Conservation (phyloP, 92 coral and sea anemone species). For the Parazoanthus atlanticus region DNA sequence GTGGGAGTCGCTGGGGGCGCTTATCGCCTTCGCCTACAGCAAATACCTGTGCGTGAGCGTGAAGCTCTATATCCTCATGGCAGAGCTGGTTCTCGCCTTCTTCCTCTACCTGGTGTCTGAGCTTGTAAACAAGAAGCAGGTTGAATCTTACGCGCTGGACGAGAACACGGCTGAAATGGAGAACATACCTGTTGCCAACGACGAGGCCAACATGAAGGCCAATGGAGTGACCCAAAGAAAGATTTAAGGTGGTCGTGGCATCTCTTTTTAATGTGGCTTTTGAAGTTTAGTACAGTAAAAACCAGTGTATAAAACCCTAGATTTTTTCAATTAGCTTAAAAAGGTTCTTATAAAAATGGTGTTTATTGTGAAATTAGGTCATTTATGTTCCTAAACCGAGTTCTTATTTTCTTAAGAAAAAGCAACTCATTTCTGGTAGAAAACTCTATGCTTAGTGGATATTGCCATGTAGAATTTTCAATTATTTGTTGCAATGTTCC, state of each 20-base stretch:
- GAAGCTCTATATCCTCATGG: conserved; percentile 84
- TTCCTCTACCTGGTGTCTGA: conserved; percentile 78
- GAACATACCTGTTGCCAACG: background rate
- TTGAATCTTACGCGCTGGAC: conserved; percentile 24
- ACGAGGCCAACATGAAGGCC: background rate
- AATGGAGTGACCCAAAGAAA: background rate
- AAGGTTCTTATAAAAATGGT: too few relatives aligned
- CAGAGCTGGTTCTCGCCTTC: conserved; percentile 70
- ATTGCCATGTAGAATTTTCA: too few relatives aligned
- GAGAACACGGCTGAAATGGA: conserved; percentile 13
- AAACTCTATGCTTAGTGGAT: too few relatives aligned
- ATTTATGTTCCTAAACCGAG: too few relatives aligned
- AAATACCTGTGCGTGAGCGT: conserved; percentile 76
- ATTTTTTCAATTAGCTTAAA: too few relatives aligned
- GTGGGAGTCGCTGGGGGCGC: conserved; percentile 97
- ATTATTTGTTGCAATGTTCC: too few relatives aligned
- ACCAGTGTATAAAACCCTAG: too few relatives aligned
- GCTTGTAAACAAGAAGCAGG: conserved; percentile 18
- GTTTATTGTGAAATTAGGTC: too few relatives aligned
- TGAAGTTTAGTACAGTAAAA: background rate
- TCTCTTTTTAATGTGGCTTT: background rate
- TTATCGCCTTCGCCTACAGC: conserved; percentile 91
- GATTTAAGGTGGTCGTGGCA: background rate
- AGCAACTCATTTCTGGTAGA: too few relatives aligned
- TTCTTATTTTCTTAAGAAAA: too few relatives aligned